Percentiles rank a stretch among this genome's conserved stretches.
phyloP scores from a whole-genome alignment of 1,140 invertebrate genomes.

The Ctenoplectra terminalis region DNA sequence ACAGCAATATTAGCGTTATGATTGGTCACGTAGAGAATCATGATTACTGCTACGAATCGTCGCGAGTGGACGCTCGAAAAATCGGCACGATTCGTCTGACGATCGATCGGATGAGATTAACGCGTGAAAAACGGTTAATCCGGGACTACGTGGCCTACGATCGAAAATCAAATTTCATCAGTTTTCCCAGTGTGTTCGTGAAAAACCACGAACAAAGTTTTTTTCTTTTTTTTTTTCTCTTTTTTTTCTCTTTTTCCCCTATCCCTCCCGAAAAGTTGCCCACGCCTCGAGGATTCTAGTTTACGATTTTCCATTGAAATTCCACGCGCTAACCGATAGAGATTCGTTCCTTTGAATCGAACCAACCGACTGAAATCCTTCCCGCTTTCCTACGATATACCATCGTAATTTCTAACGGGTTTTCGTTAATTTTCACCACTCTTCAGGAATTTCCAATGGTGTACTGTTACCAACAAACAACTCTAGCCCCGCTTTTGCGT shows the following conservation, averaged over 20 bases:
- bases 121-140: background rate
- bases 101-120: background rate
- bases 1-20: background rate
- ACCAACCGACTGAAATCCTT: background rate
- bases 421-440: constrained; percentile 15
- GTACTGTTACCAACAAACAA: background rate
- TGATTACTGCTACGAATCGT: background rate
- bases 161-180: background rate
- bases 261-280: background rate
- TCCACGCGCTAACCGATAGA: background rate
- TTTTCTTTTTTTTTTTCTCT: background rate
- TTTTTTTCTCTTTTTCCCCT: background rate
- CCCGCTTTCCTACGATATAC: background rate
- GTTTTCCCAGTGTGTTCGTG: background rate
- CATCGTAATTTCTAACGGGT: background rate
- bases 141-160: background rate
- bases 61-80: background rate
- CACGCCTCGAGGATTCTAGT: background rate
- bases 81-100: background rate
- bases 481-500: background rate
- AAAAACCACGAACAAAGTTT: background rate
- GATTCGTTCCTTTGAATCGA: constrained; percentile 11
- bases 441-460: background rate
- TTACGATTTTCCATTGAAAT: constrained; percentile 9
- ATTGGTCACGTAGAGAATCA: constrained; percentile 2